These are phyloP conservation scores for Delphinapterus leucas DNA, from an alignment of 2,113 vertebrate species.

Conservation along the genomic window DNA sequence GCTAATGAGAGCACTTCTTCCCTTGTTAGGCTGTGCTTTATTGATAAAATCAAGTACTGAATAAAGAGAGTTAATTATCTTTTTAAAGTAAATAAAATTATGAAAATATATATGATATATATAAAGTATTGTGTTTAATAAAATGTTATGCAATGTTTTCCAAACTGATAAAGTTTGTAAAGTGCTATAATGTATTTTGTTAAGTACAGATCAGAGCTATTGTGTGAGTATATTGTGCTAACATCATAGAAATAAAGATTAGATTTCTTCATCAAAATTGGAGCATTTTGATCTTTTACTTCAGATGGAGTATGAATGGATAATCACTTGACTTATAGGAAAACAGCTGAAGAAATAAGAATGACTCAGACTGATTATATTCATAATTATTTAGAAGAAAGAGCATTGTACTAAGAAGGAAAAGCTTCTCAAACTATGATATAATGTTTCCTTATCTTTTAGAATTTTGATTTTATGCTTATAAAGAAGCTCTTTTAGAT, in stretches of 20 bases:
- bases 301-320: background rate
- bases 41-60: constrained; percentile 84
- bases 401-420: background rate
- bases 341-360: background rate
- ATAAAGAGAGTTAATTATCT: constrained; percentile 85
- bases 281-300: constrained; percentile 57
- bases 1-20: constrained; percentile 84
- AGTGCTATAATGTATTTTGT: constrained; percentile 92
- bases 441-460: background rate
- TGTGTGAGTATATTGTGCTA: constrained; percentile 89
- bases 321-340: background rate
- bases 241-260: constrained; percentile 90
- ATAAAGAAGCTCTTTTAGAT: background rate
- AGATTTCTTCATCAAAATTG: constrained; percentile 81
- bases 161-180: constrained; percentile 88
- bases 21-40: constrained; percentile 89
- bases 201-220: constrained; percentile 87
- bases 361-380: background rate
- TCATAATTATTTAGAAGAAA: background rate
- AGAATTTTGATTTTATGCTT: background rate
- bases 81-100: constrained; percentile 86
- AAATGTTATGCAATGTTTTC: constrained; percentile 90
- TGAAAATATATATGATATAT: constrained; percentile 81
- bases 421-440: background rate
- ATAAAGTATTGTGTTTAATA: constrained; percentile 89